These are phyloP conservation scores for Volucella inflata DNA, from an alignment of 2,888 invertebrate species.

Conservation along the genomic window DNA sequence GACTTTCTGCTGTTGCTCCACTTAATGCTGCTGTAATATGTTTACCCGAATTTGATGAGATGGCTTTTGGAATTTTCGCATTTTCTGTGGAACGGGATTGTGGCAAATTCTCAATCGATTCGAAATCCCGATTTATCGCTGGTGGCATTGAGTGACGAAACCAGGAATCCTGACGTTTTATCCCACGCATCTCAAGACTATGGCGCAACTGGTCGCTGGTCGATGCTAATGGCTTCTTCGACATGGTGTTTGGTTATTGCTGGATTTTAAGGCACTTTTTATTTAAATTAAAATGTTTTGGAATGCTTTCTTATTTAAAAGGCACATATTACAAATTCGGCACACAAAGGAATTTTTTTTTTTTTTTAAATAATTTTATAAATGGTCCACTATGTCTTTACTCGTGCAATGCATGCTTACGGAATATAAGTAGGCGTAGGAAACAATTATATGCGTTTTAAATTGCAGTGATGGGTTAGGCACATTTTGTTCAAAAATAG, in stretches of 20 bases:
- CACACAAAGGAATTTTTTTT: conserved; percentile 49
- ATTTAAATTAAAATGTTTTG: background rate
- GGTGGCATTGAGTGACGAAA: conserved; percentile 82
- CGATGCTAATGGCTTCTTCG: conserved; percentile 44
- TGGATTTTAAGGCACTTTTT: conserved; percentile 60
- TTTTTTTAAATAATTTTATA: conserved; percentile 26
- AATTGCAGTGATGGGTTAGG: conserved; percentile 1
- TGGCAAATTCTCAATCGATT: conserved; percentile 80
- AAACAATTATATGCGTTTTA: conserved; percentile 4
- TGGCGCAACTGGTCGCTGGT: conserved; percentile 76
- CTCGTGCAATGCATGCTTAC: conserved; percentile 17
- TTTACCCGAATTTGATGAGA: conserved; percentile 78
- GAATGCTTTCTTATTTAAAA: conserved; percentile 35
- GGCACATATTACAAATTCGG: conserved; percentile 62
- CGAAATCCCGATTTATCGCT: conserved; percentile 81
- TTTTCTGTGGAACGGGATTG: conserved; percentile 78
- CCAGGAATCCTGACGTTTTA: conserved; percentile 81
- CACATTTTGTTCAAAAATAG: background rate
- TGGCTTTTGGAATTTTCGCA: conserved; percentile 77
- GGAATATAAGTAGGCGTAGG: conserved; percentile 25
- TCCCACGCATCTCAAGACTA: conserved; percentile 79
- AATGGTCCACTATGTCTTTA: conserved; percentile 43
- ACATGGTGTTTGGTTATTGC: conserved; percentile 68
- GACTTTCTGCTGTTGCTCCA: conserved; percentile 76
- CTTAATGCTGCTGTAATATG: conserved; percentile 50